Conservation (phyloP, 2,888 invertebrate genomes). For the Escarpia spicata region DNA sequence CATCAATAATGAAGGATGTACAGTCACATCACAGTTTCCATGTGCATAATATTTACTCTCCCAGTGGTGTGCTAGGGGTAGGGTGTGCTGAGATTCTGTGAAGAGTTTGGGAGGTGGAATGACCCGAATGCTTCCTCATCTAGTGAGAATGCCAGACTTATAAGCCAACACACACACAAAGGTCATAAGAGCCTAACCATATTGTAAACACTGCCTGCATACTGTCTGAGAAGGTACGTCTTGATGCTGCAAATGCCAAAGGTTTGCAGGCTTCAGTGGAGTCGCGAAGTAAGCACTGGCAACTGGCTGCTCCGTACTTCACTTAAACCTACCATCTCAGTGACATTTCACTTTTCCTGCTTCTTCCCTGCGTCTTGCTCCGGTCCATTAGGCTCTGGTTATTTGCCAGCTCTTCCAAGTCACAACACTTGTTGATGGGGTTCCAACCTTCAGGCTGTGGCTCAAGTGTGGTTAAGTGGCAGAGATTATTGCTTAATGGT, state of each 20-base stretch:
- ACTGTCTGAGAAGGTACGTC: background rate
- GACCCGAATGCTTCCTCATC: background rate
- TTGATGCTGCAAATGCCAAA: background rate
- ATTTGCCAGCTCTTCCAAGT: no score
- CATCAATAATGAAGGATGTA: no score
- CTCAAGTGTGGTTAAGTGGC: no score
- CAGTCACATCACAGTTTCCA: no score
- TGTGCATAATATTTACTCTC: no score
- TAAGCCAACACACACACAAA: background rate
- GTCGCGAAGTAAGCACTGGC: background rate
- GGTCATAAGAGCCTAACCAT: background rate
- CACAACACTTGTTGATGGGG: no score
- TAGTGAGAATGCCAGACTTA: background rate
- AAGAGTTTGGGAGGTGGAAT: background rate
- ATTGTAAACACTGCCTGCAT: background rate
- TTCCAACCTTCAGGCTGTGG: no score
- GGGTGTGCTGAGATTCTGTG: background rate
- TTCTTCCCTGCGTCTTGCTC: no score
- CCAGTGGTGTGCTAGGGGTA: no score
- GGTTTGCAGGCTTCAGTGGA: background rate
- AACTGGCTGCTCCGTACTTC: background rate
- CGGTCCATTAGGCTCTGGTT: no score
- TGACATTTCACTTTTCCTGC: no score
- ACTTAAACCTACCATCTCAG: background rate
- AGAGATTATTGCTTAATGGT: no score